These are phyloP conservation scores for Myotis daubentonii DNA, from an alignment of 2,797 vertebrate genomes.

Conservation along the genomic window DNA sequence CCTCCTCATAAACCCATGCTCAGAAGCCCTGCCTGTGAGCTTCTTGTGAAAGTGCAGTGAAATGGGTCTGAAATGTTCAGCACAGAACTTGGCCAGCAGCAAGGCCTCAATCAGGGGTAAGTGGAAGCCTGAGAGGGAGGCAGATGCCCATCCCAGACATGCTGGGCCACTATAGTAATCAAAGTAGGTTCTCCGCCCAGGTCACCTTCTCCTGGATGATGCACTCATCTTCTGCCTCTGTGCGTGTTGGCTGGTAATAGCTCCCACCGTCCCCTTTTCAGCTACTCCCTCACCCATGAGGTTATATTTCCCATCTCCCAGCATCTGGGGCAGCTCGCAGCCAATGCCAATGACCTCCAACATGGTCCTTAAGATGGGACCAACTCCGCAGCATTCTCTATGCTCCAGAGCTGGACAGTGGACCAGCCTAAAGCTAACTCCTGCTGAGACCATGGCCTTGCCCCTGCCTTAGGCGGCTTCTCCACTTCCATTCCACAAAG, in stretches of 20 bases:
- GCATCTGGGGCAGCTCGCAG: not conserved
- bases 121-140: not conserved
- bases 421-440: not conserved
- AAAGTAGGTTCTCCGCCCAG: too few relatives aligned
- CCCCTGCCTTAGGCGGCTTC: not conserved
- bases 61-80: not conserved
- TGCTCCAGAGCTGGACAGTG: not conserved
- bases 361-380: not conserved
- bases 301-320: not conserved
- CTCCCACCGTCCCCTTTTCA: not conserved
- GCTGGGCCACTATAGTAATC: not conserved
- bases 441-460: not conserved
- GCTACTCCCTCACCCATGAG: not conserved
- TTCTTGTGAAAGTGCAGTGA: not conserved
- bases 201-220: fast-evolving
- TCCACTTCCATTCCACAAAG: not conserved
- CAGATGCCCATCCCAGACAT: not conserved
- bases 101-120: not conserved
- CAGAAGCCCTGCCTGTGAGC: not conserved
- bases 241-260: not conserved
- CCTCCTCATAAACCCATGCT: not conserved
- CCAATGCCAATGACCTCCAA: not conserved
- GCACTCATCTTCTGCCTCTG: not conserved
- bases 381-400: fast-evolving
- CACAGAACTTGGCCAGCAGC: not conserved